phyloP scores from a whole-genome alignment of 2,113 vertebrate genomes.

The Zapus hudsonius region DNA sequence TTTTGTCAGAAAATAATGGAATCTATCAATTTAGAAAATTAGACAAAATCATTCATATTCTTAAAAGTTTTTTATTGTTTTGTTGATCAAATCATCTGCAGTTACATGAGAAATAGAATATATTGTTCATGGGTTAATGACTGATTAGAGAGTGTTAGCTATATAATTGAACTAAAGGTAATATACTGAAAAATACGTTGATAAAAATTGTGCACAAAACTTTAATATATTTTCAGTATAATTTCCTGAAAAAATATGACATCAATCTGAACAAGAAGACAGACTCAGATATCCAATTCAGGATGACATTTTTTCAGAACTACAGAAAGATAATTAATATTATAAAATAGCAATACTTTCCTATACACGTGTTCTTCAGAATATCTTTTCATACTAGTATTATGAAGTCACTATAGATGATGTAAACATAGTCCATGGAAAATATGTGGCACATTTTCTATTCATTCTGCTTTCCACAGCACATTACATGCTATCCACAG shows the following conservation, averaged over 20 bases:
- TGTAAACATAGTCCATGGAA: conserved; percentile 70
- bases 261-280: conserved; percentile 66
- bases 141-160: conserved; percentile 63
- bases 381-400: conserved; percentile 74
- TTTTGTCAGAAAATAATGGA: background rate
- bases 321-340: conserved; percentile 79
- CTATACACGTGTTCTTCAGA: conserved; percentile 69
- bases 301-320: conserved; percentile 74
- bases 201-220: conserved; percentile 82
- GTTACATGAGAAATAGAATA: conserved; percentile 75
- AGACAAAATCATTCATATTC: conserved; percentile 12
- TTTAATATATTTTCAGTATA: conserved; percentile 76
- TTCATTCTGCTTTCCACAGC: conserved; percentile 64
- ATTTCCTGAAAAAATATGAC: conserved; percentile 76
- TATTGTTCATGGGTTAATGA: conserved; percentile 71
- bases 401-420: conserved; percentile 72
- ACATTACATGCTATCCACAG: conserved; percentile 73
- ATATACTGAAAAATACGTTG: conserved; percentile 77
- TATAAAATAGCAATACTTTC: conserved; percentile 51
- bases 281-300: conserved; percentile 67
- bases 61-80: conserved; percentile 86
- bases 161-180: conserved; percentile 71
- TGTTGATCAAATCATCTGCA: conserved; percentile 82
- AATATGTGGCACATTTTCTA: conserved; percentile 79
- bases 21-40: conserved; percentile 1